A percentile compares a stretch with the other conserved stretches of the same genome.
phyloP scores from a whole-genome alignment of 2,797 vertebrate genomes.

The Monodelphis domestica region DNA sequence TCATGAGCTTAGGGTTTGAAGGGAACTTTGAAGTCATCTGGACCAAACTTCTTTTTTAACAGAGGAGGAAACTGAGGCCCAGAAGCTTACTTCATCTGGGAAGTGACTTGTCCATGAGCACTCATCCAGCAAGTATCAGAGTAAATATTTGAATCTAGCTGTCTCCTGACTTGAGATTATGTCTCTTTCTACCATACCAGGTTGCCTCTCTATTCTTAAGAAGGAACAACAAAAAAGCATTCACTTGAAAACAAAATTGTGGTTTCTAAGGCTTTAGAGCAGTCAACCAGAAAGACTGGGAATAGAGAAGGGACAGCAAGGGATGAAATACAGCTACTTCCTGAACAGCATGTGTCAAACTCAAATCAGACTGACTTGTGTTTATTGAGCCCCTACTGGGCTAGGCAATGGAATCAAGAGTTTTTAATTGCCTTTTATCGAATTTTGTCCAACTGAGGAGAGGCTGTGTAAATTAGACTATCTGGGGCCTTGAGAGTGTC shows the following conservation, averaged over 20 bases:
- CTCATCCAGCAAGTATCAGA: too few relatives aligned
- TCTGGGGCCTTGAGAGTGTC: neutral
- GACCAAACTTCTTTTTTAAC: neutral
- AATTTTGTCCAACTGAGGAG: neutral
- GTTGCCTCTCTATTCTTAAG: neutral
- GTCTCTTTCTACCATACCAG: neutral
- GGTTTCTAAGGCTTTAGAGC: neutral
- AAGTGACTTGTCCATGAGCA: neutral
- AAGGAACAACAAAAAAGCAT: neutral
- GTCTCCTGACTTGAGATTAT: neutral
- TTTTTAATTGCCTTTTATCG: neutral
- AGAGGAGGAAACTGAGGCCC: neutral
- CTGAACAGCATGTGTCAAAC: neutral
- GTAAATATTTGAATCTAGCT: rapidly evolving
- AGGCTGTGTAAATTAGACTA: neutral
- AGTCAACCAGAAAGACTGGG: neutral
- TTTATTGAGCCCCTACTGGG: neutral
- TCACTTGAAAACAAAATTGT: constrained; percentile 14
- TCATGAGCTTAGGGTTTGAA: neutral
- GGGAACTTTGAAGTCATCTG: neutral
- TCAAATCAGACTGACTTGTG: neutral
- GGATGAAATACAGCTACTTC: constrained; percentile 4
- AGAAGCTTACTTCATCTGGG: too few relatives aligned
- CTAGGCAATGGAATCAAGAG: neutral
- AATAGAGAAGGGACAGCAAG: neutral